Conservation (phyloP, 2,797 vertebrate species). For the Scleropages formosus region DNA sequence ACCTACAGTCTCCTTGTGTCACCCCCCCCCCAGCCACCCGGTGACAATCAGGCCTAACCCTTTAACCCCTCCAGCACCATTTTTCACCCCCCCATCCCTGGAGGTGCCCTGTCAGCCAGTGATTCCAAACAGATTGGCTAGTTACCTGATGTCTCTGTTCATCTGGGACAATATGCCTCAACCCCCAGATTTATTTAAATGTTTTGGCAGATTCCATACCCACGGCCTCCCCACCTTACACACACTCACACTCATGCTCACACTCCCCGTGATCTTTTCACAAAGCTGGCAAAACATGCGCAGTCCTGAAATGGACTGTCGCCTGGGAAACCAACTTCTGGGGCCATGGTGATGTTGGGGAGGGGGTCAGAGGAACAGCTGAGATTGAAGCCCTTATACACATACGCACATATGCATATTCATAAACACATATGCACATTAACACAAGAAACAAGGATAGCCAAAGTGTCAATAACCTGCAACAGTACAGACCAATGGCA, state of each 20-base stretch:
- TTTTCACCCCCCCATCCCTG: slow-evolving; percentile 35
- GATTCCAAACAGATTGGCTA: slow-evolving; percentile 69
- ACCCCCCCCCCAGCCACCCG: slow-evolving; percentile 32
- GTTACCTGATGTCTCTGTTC: slow-evolving; percentile 66
- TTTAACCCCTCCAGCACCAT: neutral
- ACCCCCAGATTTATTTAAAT: neutral
- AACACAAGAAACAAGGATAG: no score
- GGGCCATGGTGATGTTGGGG: no score
- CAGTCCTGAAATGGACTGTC: no score
- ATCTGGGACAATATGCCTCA: slow-evolving; percentile 56
- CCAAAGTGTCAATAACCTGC: no score
- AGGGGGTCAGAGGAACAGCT: no score
- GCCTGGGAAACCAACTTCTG: no score
- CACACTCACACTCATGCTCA: slow-evolving; percentile 42
- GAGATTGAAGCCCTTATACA: no score
- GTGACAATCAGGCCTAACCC: neutral
- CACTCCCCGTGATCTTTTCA: no score
- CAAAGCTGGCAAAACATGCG: no score
- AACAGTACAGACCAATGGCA: no score
- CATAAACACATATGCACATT: no score
- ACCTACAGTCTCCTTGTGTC: slow-evolving; percentile 64
- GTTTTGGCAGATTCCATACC: slow-evolving; percentile 44
- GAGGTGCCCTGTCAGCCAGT: slow-evolving; percentile 43
- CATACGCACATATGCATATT: no score
- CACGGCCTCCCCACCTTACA: slow-evolving; percentile 36